phyloP scores from a whole-genome alignment of 2,113 vertebrate genomes.

The Pelecanus crispus region DNA sequence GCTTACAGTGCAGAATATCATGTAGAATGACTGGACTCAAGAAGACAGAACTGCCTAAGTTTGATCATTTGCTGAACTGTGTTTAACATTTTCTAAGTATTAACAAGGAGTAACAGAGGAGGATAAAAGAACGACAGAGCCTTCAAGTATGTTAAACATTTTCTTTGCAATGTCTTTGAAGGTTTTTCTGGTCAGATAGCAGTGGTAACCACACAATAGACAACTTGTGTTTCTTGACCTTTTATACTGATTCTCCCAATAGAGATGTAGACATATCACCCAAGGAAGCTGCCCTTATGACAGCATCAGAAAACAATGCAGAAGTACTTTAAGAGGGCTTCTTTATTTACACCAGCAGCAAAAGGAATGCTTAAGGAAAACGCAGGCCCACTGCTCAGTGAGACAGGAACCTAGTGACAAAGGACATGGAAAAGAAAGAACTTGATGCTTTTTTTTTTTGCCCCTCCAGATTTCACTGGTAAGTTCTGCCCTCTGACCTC shows the following conservation, averaged over 20 bases:
- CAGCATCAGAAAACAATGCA: background rate
- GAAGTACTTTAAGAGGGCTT: background rate
- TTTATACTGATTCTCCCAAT: background rate
- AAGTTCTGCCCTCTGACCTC: background rate
- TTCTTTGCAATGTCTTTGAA: background rate
- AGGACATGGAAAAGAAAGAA: background rate
- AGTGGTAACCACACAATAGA: background rate
- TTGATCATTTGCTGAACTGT: background rate
- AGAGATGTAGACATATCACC: background rate
- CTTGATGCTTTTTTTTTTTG: background rate
- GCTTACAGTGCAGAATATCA: background rate
- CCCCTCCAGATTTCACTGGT: background rate
- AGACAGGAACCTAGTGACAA: background rate
- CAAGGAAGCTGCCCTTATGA: background rate
- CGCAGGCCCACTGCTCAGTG: rapidly evolving
- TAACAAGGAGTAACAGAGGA: background rate
- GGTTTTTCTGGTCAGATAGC: background rate
- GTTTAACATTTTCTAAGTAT: background rate
- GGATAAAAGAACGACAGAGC: background rate
- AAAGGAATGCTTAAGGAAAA: background rate
- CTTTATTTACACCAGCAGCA: background rate
- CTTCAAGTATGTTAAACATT: background rate
- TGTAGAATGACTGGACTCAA: background rate
- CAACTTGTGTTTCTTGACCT: background rate
- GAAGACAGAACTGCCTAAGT: background rate